Percentiles rank a stretch among this genome's conserved stretches.
These are phyloP conservation scores for Ariolimax columbianus DNA, from an alignment of 2,888 invertebrate genomes.

Conservation along the genomic window DNA sequence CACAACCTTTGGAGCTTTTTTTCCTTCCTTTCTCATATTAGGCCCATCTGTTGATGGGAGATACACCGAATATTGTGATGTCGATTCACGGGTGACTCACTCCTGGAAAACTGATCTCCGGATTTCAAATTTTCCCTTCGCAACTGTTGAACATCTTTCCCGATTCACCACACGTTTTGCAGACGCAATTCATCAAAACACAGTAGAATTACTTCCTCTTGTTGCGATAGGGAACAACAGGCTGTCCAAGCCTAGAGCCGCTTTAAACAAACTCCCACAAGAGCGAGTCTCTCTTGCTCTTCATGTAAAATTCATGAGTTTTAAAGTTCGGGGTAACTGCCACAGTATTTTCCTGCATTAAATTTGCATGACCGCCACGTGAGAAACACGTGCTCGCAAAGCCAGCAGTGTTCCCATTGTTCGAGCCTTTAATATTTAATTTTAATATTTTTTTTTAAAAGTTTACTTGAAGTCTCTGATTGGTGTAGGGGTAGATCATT, in stretches of 20 bases:
- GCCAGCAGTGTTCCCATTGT: not conserved
- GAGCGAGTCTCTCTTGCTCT: not conserved
- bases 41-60: not conserved
- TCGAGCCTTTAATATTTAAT: too few species aligned
- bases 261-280: not conserved
- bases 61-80: not conserved
- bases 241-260: not conserved
- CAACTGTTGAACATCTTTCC: constrained; percentile 1
- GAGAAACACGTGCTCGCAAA: not conserved
- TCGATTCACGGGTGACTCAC: not conserved
- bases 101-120: not conserved
- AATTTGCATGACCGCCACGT: not conserved
- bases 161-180: not conserved
- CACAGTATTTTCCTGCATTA: not conserved
- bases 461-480: too few species aligned
- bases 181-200: not conserved
- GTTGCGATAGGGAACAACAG: not conserved
- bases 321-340: not conserved
- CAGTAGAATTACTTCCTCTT: not conserved
- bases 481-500: too few species aligned
- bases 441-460: too few species aligned
- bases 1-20: not conserved
- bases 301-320: not conserved
- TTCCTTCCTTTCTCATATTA: not conserved
- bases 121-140: not conserved